These are phyloP conservation scores for Talpa occidentalis DNA, from an alignment of 2,113 vertebrate genomes.

Conservation along the genomic window DNA sequence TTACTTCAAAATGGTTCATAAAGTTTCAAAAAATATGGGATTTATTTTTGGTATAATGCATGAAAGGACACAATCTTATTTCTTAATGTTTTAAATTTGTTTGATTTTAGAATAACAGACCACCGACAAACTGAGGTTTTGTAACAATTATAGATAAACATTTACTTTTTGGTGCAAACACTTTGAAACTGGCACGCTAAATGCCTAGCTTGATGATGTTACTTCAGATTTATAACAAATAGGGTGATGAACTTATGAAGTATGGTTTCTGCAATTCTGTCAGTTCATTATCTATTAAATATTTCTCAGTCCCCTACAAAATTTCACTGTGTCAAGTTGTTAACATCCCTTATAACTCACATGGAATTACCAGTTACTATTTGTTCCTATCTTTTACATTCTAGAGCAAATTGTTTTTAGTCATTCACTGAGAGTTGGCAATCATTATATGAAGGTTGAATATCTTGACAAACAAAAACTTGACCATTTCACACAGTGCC, in stretches of 20 bases:
- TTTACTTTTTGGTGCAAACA: background rate
- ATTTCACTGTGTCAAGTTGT: background rate
- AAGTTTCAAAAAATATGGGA: background rate
- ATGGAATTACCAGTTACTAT: background rate
- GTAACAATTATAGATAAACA: background rate
- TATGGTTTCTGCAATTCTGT: background rate
- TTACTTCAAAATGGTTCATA: background rate
- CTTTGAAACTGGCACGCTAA: background rate
- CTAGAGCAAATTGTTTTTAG: background rate
- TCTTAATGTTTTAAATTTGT: background rate
- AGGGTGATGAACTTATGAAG: background rate
- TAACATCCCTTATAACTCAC: background rate
- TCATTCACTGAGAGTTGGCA: background rate
- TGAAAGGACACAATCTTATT: background rate
- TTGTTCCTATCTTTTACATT: background rate
- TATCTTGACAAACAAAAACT: background rate
- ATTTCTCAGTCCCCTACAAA: background rate
- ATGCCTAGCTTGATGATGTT: background rate
- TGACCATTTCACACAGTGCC: background rate
- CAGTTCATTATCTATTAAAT: background rate
- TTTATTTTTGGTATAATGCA: background rate
- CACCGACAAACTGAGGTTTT: background rate
- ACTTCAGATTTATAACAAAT: background rate
- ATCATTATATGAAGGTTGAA: background rate
- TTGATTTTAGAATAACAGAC: background rate